These are phyloP conservation scores for Thalassoma bifasciatum DNA, from an alignment of 2,113 vertebrate species.

Conservation along the genomic window DNA sequence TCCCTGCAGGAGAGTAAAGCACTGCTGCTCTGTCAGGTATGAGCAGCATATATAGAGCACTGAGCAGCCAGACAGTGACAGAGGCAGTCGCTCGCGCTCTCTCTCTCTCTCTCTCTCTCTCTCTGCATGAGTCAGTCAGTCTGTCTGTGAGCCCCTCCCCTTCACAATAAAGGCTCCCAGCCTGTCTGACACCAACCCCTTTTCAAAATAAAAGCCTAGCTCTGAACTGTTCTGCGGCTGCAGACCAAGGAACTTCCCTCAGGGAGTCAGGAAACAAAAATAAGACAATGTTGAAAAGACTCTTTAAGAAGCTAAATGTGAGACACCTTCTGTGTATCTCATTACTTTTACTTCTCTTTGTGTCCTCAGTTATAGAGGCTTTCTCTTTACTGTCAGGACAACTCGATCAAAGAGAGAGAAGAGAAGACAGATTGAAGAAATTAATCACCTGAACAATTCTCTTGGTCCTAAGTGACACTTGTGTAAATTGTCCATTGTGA, in stretches of 20 bases:
- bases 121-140: constrained; percentile 79
- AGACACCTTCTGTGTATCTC: constrained; percentile 14
- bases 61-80: constrained; percentile 73
- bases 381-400: background rate
- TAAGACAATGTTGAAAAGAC: constrained; percentile 1
- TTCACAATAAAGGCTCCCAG: constrained; percentile 71
- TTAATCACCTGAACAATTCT: constrained; percentile 21
- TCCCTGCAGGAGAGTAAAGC: constrained; percentile 61
- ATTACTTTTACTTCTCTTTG: background rate
- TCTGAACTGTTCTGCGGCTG: too few species aligned
- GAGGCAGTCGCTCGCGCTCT: constrained; percentile 40
- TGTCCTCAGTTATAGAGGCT: background rate
- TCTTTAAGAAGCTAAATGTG: background rate
- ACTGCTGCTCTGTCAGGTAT: constrained; percentile 65
- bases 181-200: constrained; percentile 5
- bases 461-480: constrained; percentile 34
- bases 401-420: background rate
- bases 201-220: constrained; percentile 72
- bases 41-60: constrained; percentile 73
- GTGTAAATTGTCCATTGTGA: constrained; percentile 18
- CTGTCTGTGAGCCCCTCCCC: constrained; percentile 65
- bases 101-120: constrained; percentile 41
- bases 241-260: constrained; percentile 15
- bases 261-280: constrained; percentile 7
- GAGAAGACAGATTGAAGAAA: background rate